Evolutionary conservation across 2,113 vertebrate genomes (phyloP).

Genomic region (Bubo blakistoni): DNA sequence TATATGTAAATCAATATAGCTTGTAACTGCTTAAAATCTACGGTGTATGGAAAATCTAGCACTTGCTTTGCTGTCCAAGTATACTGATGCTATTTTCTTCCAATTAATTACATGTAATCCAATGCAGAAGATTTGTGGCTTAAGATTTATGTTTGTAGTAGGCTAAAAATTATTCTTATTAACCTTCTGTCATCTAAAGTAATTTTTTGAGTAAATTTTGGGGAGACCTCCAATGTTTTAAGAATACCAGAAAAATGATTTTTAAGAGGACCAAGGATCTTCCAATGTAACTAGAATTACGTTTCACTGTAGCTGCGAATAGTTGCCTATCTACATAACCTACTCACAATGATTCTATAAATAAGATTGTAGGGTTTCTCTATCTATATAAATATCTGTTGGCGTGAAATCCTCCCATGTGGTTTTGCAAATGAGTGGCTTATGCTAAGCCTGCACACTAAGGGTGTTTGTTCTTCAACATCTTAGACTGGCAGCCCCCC

Average conservation of each 20-base stretch:
- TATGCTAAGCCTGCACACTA: not conserved
- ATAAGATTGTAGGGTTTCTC: not conserved
- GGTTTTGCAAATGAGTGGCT: not conserved
- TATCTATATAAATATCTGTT: not conserved
- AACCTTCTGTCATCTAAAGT: not conserved
- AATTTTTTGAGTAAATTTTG: not conserved
- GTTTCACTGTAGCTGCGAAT: not conserved
- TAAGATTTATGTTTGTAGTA: not conserved
- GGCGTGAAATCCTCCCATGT: not conserved
- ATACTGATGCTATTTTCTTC: not conserved
- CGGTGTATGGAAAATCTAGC: not conserved
- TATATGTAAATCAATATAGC: not conserved
- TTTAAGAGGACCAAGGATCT: not conserved
- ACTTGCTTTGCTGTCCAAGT: not conserved
- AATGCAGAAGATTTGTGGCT: not conserved
- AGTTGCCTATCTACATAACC: not conserved
- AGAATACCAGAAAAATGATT: not conserved
- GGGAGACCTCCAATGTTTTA: not conserved
- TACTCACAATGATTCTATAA: not conserved
- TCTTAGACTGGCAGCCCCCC: not conserved
- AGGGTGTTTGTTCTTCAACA: not conserved
- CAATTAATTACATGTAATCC: constrained; percentile 26
- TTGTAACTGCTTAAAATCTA: not conserved
- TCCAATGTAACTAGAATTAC: not conserved
- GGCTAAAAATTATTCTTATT: not conserved